These are phyloP conservation scores for Coilia nasus DNA, from an alignment of 2,797 vertebrate species.

Conservation along the genomic window DNA sequence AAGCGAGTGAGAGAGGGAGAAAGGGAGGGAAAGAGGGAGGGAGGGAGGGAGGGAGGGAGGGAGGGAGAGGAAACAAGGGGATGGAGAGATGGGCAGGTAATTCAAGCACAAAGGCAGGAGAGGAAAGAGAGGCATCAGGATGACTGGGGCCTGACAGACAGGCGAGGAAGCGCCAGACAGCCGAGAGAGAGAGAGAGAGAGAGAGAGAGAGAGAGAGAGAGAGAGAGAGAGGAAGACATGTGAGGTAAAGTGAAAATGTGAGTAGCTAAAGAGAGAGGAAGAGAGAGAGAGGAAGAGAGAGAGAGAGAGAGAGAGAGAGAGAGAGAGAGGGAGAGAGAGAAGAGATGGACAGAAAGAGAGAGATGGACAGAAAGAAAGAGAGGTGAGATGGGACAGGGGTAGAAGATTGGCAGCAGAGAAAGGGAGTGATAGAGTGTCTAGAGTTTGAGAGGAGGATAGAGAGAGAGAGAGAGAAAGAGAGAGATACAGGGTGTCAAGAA, in stretches of 20 bases:
- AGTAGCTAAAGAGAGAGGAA: neutral
- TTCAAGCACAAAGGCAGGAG: neutral
- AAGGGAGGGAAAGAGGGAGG: neutral
- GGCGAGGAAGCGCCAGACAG: neutral
- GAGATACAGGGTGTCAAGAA: neutral
- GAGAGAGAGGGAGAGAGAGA: neutral
- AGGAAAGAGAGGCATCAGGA: constrained; percentile 5
- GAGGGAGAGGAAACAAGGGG: constrained; percentile 39
- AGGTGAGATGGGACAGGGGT: too few relatives aligned
- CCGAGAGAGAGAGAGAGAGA: neutral
- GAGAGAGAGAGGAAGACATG: neutral
- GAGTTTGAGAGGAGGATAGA: neutral
- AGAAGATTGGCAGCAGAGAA: neutral
- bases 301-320: neutral
- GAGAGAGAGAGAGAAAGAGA: neutral
- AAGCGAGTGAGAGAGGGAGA: neutral
- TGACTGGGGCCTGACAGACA: neutral
- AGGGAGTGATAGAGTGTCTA: neutral
- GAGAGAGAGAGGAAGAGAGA: neutral
- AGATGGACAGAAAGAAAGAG: neutral
- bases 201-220: neutral
- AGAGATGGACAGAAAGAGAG: neutral
- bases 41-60: neutral
- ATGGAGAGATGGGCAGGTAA: neutral
- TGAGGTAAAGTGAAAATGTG: neutral